Conservation (phyloP, 92 coral and sea anemone genomes). For the Umimayanthus kanabou region DNA sequence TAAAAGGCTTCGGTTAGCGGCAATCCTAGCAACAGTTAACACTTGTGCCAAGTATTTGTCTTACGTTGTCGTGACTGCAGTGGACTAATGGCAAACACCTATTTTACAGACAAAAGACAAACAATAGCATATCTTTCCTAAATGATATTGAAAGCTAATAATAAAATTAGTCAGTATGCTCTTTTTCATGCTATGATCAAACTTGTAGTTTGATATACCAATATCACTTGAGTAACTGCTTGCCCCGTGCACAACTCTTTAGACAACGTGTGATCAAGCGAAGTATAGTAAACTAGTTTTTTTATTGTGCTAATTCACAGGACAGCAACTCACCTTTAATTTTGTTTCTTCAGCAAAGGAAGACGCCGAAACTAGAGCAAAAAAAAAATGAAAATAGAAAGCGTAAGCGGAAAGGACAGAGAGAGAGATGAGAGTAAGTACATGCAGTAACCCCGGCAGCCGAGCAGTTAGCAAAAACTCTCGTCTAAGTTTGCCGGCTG, state of each 20-base stretch:
- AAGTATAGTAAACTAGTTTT: background rate
- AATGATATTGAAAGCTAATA: conserved; percentile 21
- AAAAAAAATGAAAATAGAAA: background rate
- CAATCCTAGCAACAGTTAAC: conserved; percentile 36
- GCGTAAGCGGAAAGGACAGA: too few species aligned
- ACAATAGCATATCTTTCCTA: conserved; percentile 10
- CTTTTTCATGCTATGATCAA: background rate
- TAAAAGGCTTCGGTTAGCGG: background rate
- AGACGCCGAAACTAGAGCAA: background rate
- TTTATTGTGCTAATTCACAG: background rate
- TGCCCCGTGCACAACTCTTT: background rate
- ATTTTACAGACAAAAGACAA: conserved; percentile 11
- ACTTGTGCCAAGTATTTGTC: conserved; percentile 8
- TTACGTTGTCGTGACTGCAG: conserved; percentile 30
- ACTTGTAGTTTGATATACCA: background rate
- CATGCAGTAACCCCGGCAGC: background rate
- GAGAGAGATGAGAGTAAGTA: background rate
- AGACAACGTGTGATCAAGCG: background rate
- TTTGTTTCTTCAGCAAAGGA: conserved; percentile 22
- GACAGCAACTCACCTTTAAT: background rate
- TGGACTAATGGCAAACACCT: conserved; percentile 12
- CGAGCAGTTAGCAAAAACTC: background rate
- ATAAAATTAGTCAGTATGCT: background rate
- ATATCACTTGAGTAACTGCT: background rate
- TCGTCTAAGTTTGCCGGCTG: background rate